These are phyloP conservation scores for Excalfactoria chinensis DNA, from an alignment of 2,113 vertebrate genomes.

Conservation along the genomic window DNA sequence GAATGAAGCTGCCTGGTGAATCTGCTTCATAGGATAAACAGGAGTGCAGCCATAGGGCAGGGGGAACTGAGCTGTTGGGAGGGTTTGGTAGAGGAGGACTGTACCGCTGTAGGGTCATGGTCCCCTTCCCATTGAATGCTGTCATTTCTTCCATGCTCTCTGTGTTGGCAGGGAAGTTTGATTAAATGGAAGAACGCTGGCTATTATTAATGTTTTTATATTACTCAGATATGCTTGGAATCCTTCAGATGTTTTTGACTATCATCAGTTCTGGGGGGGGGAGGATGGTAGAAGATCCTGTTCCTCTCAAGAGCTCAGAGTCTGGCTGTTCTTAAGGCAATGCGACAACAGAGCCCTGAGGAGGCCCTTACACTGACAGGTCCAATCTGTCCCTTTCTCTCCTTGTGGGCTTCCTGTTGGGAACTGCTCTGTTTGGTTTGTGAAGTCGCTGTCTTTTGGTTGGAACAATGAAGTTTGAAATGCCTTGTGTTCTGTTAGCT, in stretches of 20 bases:
- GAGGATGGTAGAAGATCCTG: neutral
- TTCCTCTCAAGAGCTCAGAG: neutral
- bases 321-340: neutral
- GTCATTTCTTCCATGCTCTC: neutral
- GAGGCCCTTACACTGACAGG: neutral
- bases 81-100: neutral
- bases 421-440: neutral
- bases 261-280: neutral
- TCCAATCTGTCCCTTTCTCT: neutral
- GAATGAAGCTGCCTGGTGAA: fast-evolving
- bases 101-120: fast-evolving
- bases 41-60: neutral
- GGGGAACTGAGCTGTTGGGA: neutral
- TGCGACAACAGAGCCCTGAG: neutral
- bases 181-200: neutral
- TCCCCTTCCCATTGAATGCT: neutral
- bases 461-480: neutral
- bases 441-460: neutral
- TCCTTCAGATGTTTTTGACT: neutral
- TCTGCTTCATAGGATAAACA: neutral
- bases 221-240: neutral
- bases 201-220: neutral
- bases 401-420: neutral
- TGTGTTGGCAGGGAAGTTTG: neutral
- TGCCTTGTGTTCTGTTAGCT: neutral